Conservation (phyloP, 2,113 vertebrate species). For the Siniperca chuatsi region DNA sequence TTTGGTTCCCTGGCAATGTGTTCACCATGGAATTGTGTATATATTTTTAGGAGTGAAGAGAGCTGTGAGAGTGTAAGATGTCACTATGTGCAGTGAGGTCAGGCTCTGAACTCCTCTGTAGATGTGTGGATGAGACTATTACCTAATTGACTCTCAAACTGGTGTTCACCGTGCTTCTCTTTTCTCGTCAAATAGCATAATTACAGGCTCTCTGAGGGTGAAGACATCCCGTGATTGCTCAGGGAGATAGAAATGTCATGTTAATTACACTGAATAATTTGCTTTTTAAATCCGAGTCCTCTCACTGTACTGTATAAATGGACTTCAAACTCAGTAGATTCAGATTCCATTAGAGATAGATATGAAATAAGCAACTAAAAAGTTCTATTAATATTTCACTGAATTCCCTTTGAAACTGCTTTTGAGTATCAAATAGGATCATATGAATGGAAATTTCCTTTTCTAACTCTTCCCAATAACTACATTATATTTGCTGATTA, state of each 20-base stretch:
- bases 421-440: neutral
- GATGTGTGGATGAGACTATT: conserved; percentile 5
- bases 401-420: neutral
- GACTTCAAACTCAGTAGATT: neutral
- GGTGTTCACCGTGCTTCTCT: neutral
- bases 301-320: neutral
- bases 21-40: neutral
- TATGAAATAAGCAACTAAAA: conserved; percentile 5
- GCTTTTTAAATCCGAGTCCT: neutral
- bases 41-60: neutral
- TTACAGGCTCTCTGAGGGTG: conserved; percentile 22
- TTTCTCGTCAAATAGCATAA: conserved; percentile 32
- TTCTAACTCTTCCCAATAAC: neutral
- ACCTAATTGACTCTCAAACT: neutral
- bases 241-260: conserved; percentile 38
- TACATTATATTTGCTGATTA: neutral
- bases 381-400: neutral
- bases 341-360: conserved; percentile 20
- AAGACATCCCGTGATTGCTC: neutral
- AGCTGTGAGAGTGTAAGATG: neutral
- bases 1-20: neutral
- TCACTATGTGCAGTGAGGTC: neutral
- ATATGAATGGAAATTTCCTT: neutral
- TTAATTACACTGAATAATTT: conserved; percentile 40
- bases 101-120: neutral